phyloP scores from a whole-genome alignment of 2,113 vertebrate species.

The Xyliphius kryptos region DNA sequence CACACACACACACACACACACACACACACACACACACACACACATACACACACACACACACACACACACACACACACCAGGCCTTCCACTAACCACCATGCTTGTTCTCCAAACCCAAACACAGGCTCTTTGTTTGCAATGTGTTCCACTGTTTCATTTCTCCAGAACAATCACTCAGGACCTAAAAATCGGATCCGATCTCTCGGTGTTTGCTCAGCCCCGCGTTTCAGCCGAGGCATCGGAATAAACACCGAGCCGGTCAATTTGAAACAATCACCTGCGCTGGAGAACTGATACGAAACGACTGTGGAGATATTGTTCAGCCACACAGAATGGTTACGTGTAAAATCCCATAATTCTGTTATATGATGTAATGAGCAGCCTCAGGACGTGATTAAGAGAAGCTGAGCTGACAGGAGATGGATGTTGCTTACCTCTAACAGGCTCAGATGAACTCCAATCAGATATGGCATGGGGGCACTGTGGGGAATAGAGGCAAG shows the following conservation, averaged over 20 bases:
- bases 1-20: conserved; percentile 60
- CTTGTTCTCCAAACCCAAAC: conserved; percentile 57
- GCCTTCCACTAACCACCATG: conserved; percentile 53
- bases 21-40: too few relatives aligned
- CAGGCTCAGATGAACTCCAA: conserved; percentile 94
- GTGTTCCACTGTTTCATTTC: conserved; percentile 44
- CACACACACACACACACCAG: conserved; percentile 19
- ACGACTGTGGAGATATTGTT: too few relatives aligned
- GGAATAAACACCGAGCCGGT: conserved; percentile 31
- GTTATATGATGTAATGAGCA: too few relatives aligned
- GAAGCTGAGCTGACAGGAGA: conserved; percentile 8
- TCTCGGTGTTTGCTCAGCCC: conserved; percentile 39
- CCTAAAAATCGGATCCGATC: conserved; percentile 39
- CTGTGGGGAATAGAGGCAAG: conserved; percentile 58
- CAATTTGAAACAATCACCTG: conserved; percentile 28
- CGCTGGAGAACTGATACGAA: too few relatives aligned
- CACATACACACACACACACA: neutral
- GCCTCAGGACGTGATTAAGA: too few relatives aligned
- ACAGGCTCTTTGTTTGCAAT: conserved; percentile 60
- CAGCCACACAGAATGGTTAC: too few relatives aligned
- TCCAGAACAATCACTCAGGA: conserved; percentile 40
- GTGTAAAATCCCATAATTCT: too few relatives aligned
- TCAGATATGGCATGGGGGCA: conserved; percentile 95
- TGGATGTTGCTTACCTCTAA: conserved; percentile 77
- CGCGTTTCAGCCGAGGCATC: conserved; percentile 18